A percentile compares a stretch with the other conserved stretches of the same genome.
These are phyloP conservation scores for Drosophila histrio DNA, from an alignment of 2,888 invertebrate genomes.

Conservation along the genomic window DNA sequence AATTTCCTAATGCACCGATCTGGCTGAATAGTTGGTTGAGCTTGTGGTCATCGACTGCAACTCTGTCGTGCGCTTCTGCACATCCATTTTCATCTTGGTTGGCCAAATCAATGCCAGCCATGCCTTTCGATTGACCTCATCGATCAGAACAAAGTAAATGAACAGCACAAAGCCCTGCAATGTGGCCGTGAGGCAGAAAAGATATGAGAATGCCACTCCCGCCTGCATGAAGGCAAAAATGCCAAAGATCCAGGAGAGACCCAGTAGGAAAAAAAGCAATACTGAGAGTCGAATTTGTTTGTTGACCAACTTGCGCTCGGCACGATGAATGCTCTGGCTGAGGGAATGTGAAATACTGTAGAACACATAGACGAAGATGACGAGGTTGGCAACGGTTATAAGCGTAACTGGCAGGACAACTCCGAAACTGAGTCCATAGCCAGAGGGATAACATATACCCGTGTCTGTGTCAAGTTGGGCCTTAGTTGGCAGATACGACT, in stretches of 20 bases:
- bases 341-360: conserved; percentile 83
- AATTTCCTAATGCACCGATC: not conserved
- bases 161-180: conserved; percentile 87
- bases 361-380: conserved; percentile 85
- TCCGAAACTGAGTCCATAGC: conserved; percentile 85
- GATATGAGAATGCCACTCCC: conserved; percentile 86
- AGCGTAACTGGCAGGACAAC: conserved; percentile 86
- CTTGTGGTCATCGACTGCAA: conserved; percentile 50
- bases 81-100: conserved; percentile 31
- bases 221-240: conserved; percentile 85
- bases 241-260: conserved; percentile 87
- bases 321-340: conserved; percentile 79
- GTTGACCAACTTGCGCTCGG: conserved; percentile 69
- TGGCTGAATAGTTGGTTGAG: conserved; percentile 23
- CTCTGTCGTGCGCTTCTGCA: conserved; percentile 39
- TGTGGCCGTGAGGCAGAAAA: conserved; percentile 87
- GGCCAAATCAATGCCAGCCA: conserved; percentile 54
- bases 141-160: conserved; percentile 86
- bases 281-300: conserved; percentile 86
- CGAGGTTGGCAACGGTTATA: conserved; percentile 86
- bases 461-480: conserved; percentile 56
- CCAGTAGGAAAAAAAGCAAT: conserved; percentile 87
- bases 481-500: conserved; percentile 84
- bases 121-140: conserved; percentile 84
- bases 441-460: conserved; percentile 86